Conservation (phyloP, 2,888 invertebrate species). For the Uloborus plumipes region DNA sequence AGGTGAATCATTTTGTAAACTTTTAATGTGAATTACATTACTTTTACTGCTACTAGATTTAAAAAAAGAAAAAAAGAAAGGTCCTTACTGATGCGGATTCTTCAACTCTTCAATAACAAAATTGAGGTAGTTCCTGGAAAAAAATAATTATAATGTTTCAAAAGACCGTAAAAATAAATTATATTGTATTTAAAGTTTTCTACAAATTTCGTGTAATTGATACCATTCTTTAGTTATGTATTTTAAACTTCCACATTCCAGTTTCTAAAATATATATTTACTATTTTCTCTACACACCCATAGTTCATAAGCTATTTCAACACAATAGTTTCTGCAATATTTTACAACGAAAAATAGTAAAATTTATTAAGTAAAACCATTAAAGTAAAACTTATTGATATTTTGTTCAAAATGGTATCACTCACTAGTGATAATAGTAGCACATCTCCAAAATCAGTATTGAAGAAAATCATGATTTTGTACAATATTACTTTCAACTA, state of each 20-base stretch:
- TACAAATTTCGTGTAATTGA: neutral
- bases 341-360: too few species aligned
- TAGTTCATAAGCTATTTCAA: too few species aligned
- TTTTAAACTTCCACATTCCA: neutral
- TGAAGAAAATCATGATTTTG: too few species aligned
- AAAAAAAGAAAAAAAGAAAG: neutral
- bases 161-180: neutral
- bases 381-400: too few species aligned
- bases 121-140: slow-evolving; percentile 95
- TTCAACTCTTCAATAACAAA: slow-evolving; percentile 99
- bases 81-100: slow-evolving; percentile 87
- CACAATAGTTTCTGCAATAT: too few species aligned
- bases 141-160: slow-evolving; percentile 51
- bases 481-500: too few species aligned
- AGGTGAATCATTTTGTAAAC: neutral
- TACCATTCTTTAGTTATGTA: neutral
- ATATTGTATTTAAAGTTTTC: neutral
- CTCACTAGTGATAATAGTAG: too few species aligned
- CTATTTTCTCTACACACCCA: neutral
- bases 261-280: neutral
- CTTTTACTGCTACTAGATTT: neutral
- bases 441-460: too few species aligned
- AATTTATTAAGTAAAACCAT: too few species aligned
- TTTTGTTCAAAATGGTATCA: too few species aligned
- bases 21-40: neutral